Conservation (phyloP, 2,888 invertebrate species). For the Parochlus steinenii region DNA sequence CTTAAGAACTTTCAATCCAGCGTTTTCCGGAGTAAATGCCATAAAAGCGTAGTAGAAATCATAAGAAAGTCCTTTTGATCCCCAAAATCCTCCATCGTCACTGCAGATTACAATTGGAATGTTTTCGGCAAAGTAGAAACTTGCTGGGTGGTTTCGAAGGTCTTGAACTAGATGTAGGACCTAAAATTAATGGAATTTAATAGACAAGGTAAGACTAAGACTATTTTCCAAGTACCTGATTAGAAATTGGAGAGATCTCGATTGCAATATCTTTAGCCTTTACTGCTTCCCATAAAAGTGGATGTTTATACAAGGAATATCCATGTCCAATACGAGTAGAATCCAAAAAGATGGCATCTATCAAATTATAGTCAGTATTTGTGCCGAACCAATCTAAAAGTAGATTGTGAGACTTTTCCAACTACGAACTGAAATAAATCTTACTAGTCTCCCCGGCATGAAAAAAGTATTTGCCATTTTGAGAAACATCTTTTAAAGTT, state of each 20-base stretch:
- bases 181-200: conserved; percentile 16
- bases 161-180: conserved; percentile 42
- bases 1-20: conserved; percentile 43
- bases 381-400: conserved; percentile 39
- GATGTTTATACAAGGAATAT: conserved; percentile 27
- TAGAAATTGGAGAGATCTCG: conserved; percentile 28
- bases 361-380: conserved; percentile 39
- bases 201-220: background rate
- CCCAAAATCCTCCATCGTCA: conserved; percentile 49
- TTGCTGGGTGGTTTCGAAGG: conserved; percentile 44
- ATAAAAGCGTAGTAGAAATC: conserved; percentile 52
- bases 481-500: conserved; percentile 19
- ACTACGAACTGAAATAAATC: no score
- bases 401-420: no score
- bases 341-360: conserved; percentile 33
- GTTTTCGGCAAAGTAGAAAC: conserved; percentile 36
- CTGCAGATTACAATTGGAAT: conserved; percentile 43
- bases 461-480: conserved; percentile 38
- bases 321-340: conserved; percentile 29
- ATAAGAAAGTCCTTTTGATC: conserved; percentile 40
- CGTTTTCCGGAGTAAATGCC: conserved; percentile 39
- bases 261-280: conserved; percentile 25
- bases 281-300: conserved; percentile 24
- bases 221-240: conserved; percentile 25
- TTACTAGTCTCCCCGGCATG: conserved; percentile 46